A percentile compares a stretch with the other conserved stretches of the same genome.
phyloP scores from a whole-genome alignment of 2,888 invertebrate species.

The Mechanitis mazaeus region DNA sequence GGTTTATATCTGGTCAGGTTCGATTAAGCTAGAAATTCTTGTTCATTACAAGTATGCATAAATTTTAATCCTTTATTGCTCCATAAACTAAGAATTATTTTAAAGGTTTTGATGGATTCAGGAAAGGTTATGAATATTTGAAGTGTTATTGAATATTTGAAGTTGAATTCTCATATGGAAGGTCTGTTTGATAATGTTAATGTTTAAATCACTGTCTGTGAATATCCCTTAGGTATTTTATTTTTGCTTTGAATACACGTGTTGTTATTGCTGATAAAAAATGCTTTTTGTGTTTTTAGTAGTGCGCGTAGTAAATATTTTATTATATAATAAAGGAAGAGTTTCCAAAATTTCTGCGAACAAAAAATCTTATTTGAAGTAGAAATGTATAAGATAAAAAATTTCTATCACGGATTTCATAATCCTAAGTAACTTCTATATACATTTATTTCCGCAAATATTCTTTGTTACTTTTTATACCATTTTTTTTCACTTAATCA shows the following conservation, averaged over 20 bases:
- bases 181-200: constrained; percentile 1
- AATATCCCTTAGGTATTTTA: background rate
- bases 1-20: background rate
- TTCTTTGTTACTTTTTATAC: too few species aligned
- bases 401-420: too few species aligned
- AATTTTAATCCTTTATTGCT: background rate
- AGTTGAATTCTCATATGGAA: constrained; percentile 3
- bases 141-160: constrained; percentile 1
- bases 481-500: too few species aligned
- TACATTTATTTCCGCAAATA: too few species aligned
- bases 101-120: background rate
- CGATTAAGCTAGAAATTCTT: background rate
- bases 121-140: background rate
- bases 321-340: too few species aligned
- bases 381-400: too few species aligned
- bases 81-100: background rate
- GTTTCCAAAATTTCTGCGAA: too few species aligned
- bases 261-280: background rate
- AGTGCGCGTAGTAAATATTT: too few species aligned
- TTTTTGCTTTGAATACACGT: background rate
- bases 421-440: too few species aligned
- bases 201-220: background rate
- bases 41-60: constrained; percentile 1
- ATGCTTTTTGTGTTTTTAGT: background rate
- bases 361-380: too few species aligned